phyloP scores from a whole-genome alignment of 2,797 vertebrate genomes.

The Triplophysa bombifrons region DNA sequence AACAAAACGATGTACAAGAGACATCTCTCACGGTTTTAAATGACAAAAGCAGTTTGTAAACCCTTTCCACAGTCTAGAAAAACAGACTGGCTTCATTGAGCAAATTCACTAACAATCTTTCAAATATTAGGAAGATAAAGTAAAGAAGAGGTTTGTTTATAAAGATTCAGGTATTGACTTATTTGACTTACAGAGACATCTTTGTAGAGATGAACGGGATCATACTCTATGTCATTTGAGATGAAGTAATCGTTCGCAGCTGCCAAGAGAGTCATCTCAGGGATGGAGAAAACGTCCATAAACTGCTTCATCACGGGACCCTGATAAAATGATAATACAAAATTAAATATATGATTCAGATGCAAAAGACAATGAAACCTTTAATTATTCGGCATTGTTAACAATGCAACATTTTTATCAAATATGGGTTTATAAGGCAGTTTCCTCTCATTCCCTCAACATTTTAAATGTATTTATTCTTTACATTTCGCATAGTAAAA shows the following conservation, averaged over 20 bases:
- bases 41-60: constrained; percentile 38
- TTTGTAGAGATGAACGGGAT: constrained; percentile 86
- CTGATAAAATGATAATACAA: constrained; percentile 59
- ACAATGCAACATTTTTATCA: too few species aligned
- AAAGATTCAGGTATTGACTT: constrained; percentile 46
- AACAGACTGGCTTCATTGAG: constrained; percentile 15
- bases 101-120: constrained; percentile 5
- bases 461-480: not conserved
- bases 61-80: constrained; percentile 36
- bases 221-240: constrained; percentile 82
- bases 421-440: too few species aligned
- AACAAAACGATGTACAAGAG: constrained; percentile 13
- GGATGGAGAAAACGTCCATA: constrained; percentile 89
- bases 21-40: constrained; percentile 30
- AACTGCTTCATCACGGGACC: constrained; percentile 86
- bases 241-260: constrained; percentile 84
- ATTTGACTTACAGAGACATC: constrained; percentile 83
- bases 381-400: not conserved
- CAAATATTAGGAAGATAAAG: not conserved
- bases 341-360: not conserved
- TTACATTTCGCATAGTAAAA: not conserved
- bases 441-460: too few species aligned
- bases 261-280: constrained; percentile 86
- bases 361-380: not conserved
- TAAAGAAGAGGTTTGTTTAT: not conserved